Evolutionary conservation across 2,113 vertebrate genomes (phyloP).

Genomic region (Ursus arctos): DNA sequence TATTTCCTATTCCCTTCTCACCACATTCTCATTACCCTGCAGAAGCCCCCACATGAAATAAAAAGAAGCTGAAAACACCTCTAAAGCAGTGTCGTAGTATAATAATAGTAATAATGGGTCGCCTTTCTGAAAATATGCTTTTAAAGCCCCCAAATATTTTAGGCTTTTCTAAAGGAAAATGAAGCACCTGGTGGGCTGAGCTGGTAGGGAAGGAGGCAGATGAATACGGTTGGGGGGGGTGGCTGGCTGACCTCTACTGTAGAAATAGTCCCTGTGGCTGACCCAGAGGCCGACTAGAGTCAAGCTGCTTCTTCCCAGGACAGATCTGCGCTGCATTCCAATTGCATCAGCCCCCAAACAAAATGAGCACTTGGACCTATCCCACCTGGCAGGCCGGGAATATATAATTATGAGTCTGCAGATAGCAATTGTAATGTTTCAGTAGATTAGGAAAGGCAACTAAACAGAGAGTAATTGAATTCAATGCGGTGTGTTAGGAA

Average conservation of each 20-base stretch:
- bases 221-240: not conserved
- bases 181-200: not conserved
- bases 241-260: not conserved
- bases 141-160: not conserved
- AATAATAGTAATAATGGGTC: not conserved
- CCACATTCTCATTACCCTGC: not conserved
- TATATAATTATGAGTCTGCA: not conserved
- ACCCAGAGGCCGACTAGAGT: not conserved
- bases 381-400: conserved; percentile 27
- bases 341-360: not conserved
- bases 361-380: not conserved
- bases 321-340: not conserved
- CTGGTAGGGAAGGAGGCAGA: not conserved
- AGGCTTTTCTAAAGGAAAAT: not conserved
- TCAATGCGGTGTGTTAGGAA: not conserved
- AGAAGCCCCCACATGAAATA: not conserved
- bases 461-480: not conserved
- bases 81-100: not conserved
- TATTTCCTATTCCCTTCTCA: not conserved
- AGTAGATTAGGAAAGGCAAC: not conserved
- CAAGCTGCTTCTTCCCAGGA: not conserved
- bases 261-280: not conserved
- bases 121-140: conserved; percentile 15
- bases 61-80: not conserved
- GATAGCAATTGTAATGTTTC: not conserved